A percentile compares a stretch with the other conserved stretches of the same genome.
Evolutionary conservation across 2,888 invertebrate species (phyloP).

Genomic region (Nemoura dubitans): DNA sequence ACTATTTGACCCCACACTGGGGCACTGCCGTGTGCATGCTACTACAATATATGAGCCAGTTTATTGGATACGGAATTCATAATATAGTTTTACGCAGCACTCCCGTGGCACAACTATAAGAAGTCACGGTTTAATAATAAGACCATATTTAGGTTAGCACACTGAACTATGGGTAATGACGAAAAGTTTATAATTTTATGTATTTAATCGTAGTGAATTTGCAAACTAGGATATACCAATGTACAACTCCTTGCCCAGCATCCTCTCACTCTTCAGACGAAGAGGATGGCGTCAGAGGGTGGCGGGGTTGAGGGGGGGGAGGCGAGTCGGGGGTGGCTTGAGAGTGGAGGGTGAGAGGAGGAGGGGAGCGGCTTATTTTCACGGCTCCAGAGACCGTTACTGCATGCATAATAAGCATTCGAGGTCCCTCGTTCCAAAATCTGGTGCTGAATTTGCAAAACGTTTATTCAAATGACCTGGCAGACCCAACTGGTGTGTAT

Average conservation of each 20-base stretch:
- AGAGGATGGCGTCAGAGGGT: not conserved
- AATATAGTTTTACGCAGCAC: not conserved
- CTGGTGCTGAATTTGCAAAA: slow-evolving; percentile 49
- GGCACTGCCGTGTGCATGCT: not conserved
- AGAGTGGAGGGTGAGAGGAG: no score
- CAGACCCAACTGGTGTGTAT: slow-evolving; percentile 44
- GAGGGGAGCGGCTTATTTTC: slow-evolving; percentile 45
- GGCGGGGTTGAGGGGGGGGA: not conserved
- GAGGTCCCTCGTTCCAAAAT: slow-evolving; percentile 46
- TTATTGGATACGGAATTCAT: not conserved
- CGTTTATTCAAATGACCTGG: slow-evolving; percentile 50
- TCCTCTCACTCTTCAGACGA: not conserved
- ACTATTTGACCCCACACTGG: not conserved
- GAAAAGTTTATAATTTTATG: slow-evolving; percentile 40
- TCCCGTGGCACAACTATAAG: not conserved
- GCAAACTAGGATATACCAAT: slow-evolving; percentile 25
- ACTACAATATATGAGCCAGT: not conserved
- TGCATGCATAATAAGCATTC: slow-evolving; percentile 48
- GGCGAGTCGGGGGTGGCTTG: slow-evolving; percentile 10
- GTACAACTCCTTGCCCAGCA: not conserved
- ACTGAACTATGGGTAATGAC: not conserved
- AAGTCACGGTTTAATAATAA: not conserved
- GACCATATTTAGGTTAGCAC: not conserved
- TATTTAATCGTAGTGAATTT: slow-evolving; percentile 22
- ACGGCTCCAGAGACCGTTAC: slow-evolving; percentile 37